Base-by-base conservation (phyloP, 2,113 vertebrate species). In the Passer domesticus region DNA sequence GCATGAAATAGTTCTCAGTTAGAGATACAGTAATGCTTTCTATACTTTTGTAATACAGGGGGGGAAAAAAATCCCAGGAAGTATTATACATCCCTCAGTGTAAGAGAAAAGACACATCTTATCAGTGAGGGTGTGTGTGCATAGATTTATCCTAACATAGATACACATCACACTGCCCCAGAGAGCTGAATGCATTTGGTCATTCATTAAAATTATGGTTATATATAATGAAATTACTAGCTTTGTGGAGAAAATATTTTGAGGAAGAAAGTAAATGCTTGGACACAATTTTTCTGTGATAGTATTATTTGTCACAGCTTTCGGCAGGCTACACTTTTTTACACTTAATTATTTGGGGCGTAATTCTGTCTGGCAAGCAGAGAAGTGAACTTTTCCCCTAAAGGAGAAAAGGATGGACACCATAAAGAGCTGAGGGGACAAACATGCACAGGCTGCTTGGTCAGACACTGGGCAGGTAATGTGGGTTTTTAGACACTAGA, bases 1-100 rank as follows among this genome's bases (percentile, higher is more conserved):
- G 94, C 95, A 80, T 85, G 88, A 97, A 96, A 96, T 95, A 95
- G 95, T 97, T 97, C 95, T 95, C 90, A 59, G 90, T 16, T 15
- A 94, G 95, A 96, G 96, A 97, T 97, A 95, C 56, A 95, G 69
- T 83, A 81, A 88, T 47, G 87, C 78, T 93, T 96, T 94, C 96
- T 84, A 70, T 87, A 96, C 77, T 97, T 97, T 53, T 76, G 53
- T 81, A 97, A 96, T 79, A 83, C 10, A 59, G 63, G 72, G 68
- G 35, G 16, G 7, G 0, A 7, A 55, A 75, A 66, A 76, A 37
- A 85, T 92, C 60, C 55, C 83, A 77, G 80, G 46, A 89, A 95
- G 89, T 76, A 70, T 84, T 94, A 73, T 64, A 87, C 53, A 60
- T 52, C 63, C 84, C 43, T 87, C 82, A 82, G 66, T 56, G 20